Evolutionary conservation across 2,113 vertebrate species (phyloP), one percentile per base, ranked within the genome.

Genomic region (Neopipo cinnamomea): DNA sequence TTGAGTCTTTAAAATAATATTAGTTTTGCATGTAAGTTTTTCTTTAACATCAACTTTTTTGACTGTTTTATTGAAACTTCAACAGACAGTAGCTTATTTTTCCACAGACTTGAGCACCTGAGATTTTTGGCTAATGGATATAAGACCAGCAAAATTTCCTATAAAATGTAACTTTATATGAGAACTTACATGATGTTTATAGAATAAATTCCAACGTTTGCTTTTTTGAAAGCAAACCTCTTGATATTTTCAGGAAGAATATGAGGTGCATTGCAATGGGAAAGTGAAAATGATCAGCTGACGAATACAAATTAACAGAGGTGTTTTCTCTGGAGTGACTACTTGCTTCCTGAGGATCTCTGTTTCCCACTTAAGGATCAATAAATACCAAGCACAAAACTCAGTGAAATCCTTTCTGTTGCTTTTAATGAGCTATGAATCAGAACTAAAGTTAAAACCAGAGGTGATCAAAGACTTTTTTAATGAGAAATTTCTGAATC

Each of bases 41-140:
- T 96, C 95, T 97, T 97, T 95, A 93, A 90, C 77, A 94, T 97
- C 91, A 94, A 78, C 22, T 78, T 96, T 80, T 96, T 94, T 79
- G 62, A 96, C 96, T 68, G 30, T 97, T 98, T 98, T 97, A 97
- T 97, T 97, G 96, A 97, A 98, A 97, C 62, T 95, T 96, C 93
- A 97, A 91, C 86, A 96, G 97, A 97, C 97, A 98, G 97, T 98
- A 98, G 97, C 97, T 97, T 98, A 97, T 97, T 98, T 98, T 98
- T 98, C 97, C 95, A 97, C 76, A 86, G 86, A 93, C 82, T 89
- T 97, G 96, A 98, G 96, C 97, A 98, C 97, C 96, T 98, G 97
- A 97, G 90, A 97, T 96, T 98, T 98, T 97, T 98, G 97, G 97
- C 97, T 97, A 97, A 97, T 97, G 95, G 79, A 94, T 96, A 82